Conservation (phyloP, 1,140 invertebrate species). For the Drosophila willistoni region DNA sequence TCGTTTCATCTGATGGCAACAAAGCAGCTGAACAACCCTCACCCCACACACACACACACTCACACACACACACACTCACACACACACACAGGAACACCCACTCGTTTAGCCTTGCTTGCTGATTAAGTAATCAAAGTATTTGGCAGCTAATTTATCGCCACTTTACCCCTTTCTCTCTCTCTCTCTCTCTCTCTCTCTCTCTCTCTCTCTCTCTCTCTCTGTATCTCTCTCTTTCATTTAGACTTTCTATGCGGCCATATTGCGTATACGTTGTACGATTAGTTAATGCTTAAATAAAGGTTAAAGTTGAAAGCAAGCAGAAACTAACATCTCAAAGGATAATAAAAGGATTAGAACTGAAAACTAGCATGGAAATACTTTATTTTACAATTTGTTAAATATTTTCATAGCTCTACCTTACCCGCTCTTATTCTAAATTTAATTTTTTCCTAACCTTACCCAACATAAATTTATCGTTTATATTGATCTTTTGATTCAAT, state of each 20-base stretch:
- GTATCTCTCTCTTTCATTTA: neutral
- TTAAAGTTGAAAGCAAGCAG: constrained; percentile 18
- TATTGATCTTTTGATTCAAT: too few relatives aligned
- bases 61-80: neutral
- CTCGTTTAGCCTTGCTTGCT: constrained; percentile 45
- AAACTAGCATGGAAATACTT: constrained; percentile 1
- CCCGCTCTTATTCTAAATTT: too few relatives aligned
- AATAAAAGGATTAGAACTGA: neutral
- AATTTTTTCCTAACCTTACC: too few relatives aligned
- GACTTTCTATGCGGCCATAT: constrained; percentile 31
- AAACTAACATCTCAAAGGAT: constrained; percentile 1
- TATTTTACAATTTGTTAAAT: neutral
- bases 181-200: neutral
- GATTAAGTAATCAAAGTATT: constrained; percentile 82
- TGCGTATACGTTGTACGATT: constrained; percentile 52
- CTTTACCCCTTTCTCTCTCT: constrained; percentile 26
- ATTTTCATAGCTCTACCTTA: too few relatives aligned
- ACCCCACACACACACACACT: neutral
- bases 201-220: neutral
- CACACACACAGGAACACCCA: constrained; percentile 16
- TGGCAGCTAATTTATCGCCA: constrained; percentile 78
- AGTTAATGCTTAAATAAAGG: constrained; percentile 12
- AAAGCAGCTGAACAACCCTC: constrained; percentile 11
- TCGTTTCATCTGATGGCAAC: constrained; percentile 57
- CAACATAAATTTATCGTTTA: too few relatives aligned